Base-by-base conservation (phyloP, 2,797 vertebrate genomes). In the Muscicapa striata region DNA sequence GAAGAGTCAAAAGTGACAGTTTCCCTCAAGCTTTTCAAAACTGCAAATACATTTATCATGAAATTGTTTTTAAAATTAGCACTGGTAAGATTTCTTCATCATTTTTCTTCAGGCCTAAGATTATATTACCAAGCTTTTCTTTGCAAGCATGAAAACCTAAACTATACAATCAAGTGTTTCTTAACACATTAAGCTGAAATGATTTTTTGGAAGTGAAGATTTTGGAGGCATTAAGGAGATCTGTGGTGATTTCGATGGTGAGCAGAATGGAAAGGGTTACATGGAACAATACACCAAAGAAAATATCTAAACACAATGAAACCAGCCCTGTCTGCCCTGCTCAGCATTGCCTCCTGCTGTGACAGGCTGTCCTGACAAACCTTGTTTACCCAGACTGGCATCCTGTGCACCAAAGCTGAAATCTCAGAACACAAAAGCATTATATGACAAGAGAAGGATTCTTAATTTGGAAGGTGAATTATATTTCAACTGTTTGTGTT, bases 401-500 rank as follows among this genome's bases (percentile, higher is more conserved):
- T 41, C 34, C 43, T 36, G 43, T n/a, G 45, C 45, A 64, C 17
- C 15, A 30, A 63, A 89, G 38, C 5, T 54, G 61, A 80, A 63
- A 59, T 61, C 52, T 64, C 19, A 6, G 30, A 70, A 78, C 41
- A 80, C 10, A 32, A 66, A 70, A 67, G 13, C 49, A 74, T 46
- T 80, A 67, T 52, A 66, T 17, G 29, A 51, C 79, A 77, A 68
- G 68, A 84, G 69, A 92, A 59, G 30, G 61, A 61, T 64, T 64
- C 38, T 80, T 89, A 80, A 89, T 83, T 63, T 91, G 32, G 49
- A 66, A 13, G 13, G 24, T 77, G 66, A 92, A 74, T 64, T 89
- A 46, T 49, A 80, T 80, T 93, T 77, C 75, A 87, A 12, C 45
- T 64, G 5, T 75, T 91, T 85, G 58, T 7, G 0, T 52, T 87